phyloP scores from a whole-genome alignment of 2,888 invertebrate genomes.

The Eremobia ochroleuca region DNA sequence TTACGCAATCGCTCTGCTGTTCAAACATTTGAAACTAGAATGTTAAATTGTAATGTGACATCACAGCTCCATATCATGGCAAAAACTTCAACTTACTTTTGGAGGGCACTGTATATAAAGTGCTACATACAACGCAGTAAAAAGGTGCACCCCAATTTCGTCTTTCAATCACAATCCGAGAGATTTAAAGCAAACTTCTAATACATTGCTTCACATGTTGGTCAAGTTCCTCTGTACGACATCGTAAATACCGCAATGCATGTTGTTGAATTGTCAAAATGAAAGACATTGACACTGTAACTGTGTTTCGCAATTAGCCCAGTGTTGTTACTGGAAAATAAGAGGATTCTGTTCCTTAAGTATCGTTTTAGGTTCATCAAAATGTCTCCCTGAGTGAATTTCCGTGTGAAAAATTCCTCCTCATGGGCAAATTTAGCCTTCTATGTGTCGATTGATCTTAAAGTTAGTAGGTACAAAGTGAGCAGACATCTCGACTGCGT shows the following conservation, averaged over 20 bases:
- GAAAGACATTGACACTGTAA: background rate
- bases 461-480: slow-evolving; percentile 5
- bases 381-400: background rate
- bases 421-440: background rate
- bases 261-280: background rate
- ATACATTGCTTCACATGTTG: too few relatives aligned
- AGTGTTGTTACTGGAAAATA: background rate
- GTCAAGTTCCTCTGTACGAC: background rate
- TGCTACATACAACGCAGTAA: too few relatives aligned
- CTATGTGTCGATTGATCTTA: slow-evolving; percentile 6
- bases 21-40: too few relatives aligned
- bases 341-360: background rate
- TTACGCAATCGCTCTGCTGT: too few relatives aligned
- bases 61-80: too few relatives aligned
- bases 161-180: too few relatives aligned
- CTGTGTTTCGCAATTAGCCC: background rate
- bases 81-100: too few relatives aligned
- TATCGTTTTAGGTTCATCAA: background rate
- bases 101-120: too few relatives aligned
- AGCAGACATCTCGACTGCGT: slow-evolving; percentile 12
- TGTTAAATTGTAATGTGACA: too few relatives aligned
- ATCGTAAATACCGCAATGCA: background rate
- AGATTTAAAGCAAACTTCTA: too few relatives aligned
- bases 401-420: background rate
- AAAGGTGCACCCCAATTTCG: too few relatives aligned